Base-by-base conservation (phyloP, 2,888 invertebrate genomes). In the Lasius fuliginosus region DNA sequence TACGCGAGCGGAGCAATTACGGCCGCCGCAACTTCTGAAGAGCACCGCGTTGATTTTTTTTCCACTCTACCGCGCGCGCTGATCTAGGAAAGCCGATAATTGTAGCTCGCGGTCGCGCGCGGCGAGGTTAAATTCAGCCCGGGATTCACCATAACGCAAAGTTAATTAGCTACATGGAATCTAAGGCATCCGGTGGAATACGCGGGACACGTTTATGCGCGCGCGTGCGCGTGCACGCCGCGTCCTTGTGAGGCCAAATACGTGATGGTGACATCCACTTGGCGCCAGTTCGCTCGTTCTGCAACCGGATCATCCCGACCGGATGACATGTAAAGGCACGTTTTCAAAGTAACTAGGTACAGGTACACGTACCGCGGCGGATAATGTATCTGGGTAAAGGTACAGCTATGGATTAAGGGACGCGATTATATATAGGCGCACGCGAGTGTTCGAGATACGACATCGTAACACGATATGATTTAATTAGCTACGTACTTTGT, bases 151-250 rank as follows among this genome's bases (percentile, higher is more conserved):
- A 94, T 94, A 94, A 94, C 93, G 92, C 92, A 90, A 92, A 92
- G 94, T 94, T 94, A 94, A 95, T 95, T 94, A 94, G 94, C 90
- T 90, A 90, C 89, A 87, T 87, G 93, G 94, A 94, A 94, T 94
- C 93, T 93, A 92, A 92, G 93, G 94, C 90, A 94, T 93, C 91
- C 93, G 90, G 83, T 67, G 79, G 85, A 67, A 82, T 62, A 84
- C 69, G 82, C 64, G 82, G 86, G 82, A 79, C 71, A 83, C 73
- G 46, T 71, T 36, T 15, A 77, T 40, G 42, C 74, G 77, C 67
- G 86, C 56, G 83, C 74, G 86, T 74, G 76, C 60, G 85, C 76
- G 85, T 68, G 75, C 64, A 83, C 65, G 82, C 27, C 83, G 53
- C 86, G 86, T 88, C 88, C 88, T 89, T 88, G 89, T 82, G 86